Evolutionary conservation across 2,888 invertebrate genomes (phyloP), one percentile per base, ranked within the genome.

Genomic region (Leptopilina syphax): DNA sequence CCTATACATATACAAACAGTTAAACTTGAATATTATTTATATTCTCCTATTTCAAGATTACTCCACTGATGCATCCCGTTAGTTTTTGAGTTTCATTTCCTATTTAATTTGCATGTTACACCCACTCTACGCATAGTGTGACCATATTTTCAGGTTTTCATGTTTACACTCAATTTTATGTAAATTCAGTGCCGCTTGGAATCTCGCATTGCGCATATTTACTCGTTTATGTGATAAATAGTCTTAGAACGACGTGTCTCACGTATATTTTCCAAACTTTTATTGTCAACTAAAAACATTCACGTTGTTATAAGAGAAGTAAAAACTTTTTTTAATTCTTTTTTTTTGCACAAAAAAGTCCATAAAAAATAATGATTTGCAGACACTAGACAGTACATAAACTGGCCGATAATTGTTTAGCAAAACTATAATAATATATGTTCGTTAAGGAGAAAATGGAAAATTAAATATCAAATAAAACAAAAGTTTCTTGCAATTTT

Each of bases 131-230:
- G 57, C 57, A n/a, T 13, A 73, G 27, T 54, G 54, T 57, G 18
- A 73, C 73, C 34, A 57, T 73, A 73, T 57, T 73, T 73, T 57
- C 73, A 73, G n/a, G 57, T 57, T 73, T 73, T 73, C 70, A 70
- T 70, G 54, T 70, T 70, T 54, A 70, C 70, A 70, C 70, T 70
- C 70, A 54, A 70, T 70, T 70, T 70, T 70, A 70, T 70, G 70
- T 70, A 70, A 54, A 70, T 70, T 70, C 54, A 54, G n/a, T 18
- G 27, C 7, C 54, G 70, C 50, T 70, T 54, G 70, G 27, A 70
- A 27, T 70, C 27, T 54, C 54, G 70, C 1, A 24, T 68, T 10
- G 7, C 44, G 13, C 68, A 54, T 70, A 54, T 70, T 70, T 27
- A 70, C 27, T 54, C 50, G 10, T 70, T 54, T 10, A 50, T 54